Evolutionary conservation across 2,888 invertebrate species (phyloP), one percentile per base, ranked within the genome.

Genomic region (Eupelmus urozonus): DNA sequence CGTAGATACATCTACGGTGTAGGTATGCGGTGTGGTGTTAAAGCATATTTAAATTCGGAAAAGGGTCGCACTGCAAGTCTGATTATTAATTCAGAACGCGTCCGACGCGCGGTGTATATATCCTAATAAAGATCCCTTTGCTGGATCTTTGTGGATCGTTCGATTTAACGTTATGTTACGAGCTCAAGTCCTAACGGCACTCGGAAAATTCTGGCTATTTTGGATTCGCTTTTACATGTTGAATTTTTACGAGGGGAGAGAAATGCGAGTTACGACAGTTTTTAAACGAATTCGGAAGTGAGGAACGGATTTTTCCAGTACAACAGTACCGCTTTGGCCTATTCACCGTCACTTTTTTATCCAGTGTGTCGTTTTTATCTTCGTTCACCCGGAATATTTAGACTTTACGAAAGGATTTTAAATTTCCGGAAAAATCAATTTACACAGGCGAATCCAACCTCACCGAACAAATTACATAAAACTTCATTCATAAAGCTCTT

Each of bases 21-120:
- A n/a, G 4, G 25, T 63, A 7, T n/a, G 25, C 25, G 25, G n/a
- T 45, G 29, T 16, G 51, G 29, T 20, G 18, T 25, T 59, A 70
- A 59, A 60, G 5, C 23, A n/a, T 62, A 51, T 34, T 71, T 23
- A 60, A 62, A 62, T 71, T 71, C 62, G 40, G n/a, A 71, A 51
- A 60, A 62, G 60, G 62, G 49, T 2, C n/a, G 20, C 34, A 29
- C n/a, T 18, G 1, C 1, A 34, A 27, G 7, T 25, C 9, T 59
- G 42, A 45, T 60, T 60, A 60, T 51, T 34, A 60, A 51, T 71
- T 71, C 51, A 51, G 71, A 51, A 49, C 42, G 49, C 49, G 16
- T 27, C 9, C 25, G n/a, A 16, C 27, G 18, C 18, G 16, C 71
- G 23, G 29, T 29, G 49, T n/a, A n/a, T n/a, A n/a, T 45, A 65